Percentiles rank a stretch among this genome's conserved stretches.
Conservation (phyloP, 1,140 invertebrate genomes). For the Zeugodacus cucurbitae region DNA sequence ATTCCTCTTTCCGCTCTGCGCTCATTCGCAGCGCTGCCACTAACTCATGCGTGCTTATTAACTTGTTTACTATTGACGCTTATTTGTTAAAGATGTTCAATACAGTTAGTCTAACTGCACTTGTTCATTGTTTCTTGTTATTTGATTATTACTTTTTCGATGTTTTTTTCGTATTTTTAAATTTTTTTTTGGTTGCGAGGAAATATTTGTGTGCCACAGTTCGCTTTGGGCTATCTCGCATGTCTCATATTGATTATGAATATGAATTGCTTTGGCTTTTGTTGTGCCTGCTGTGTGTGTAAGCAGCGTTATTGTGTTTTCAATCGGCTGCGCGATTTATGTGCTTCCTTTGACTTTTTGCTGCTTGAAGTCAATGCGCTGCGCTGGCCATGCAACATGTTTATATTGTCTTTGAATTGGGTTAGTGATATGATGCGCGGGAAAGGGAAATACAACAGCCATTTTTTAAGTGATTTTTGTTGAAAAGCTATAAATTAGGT, state of each 20-base stretch:
- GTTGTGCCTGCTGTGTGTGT: not conserved
- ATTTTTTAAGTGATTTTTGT: not conserved
- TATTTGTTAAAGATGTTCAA: not conserved
- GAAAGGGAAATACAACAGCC: not conserved
- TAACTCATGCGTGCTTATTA: not conserved
- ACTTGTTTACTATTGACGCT: not conserved
- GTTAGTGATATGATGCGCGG: not conserved
- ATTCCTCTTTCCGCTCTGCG: not conserved
- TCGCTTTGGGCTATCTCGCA: not conserved
- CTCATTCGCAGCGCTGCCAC: not conserved
- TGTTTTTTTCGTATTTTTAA: not conserved
- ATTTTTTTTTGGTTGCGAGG: not conserved
- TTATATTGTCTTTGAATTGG: not conserved
- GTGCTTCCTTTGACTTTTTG: not conserved
- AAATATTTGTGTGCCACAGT: too few species aligned
- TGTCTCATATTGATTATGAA: not conserved
- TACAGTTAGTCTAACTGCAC: not conserved
- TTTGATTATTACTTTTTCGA: not conserved
- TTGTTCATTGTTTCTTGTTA: not conserved
- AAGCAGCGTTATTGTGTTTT: not conserved
- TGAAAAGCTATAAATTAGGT: not conserved
- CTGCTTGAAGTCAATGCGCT: not conserved
- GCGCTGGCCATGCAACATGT: not conserved
- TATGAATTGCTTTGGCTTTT: not conserved
- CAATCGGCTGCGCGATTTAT: too few species aligned